phyloP scores from a whole-genome alignment of 2,888 invertebrate genomes.

The Andrena bucephala region DNA sequence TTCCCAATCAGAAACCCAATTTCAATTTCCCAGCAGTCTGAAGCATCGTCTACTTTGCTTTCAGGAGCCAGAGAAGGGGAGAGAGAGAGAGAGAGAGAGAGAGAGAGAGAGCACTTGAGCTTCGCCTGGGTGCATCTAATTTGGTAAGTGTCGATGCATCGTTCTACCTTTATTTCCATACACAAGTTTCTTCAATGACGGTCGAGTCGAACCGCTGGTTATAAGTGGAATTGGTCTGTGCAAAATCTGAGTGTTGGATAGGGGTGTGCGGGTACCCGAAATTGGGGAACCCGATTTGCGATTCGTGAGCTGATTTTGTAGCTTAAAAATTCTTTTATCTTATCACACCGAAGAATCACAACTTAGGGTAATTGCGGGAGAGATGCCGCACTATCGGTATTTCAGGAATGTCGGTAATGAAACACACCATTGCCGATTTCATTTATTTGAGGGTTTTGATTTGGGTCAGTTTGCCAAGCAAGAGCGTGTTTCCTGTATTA shows the following conservation, averaged over 20 bases:
- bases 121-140: neutral
- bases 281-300: too few relatives aligned
- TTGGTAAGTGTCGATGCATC: slow-evolving; percentile 1
- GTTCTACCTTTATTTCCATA: neutral
- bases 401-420: too few relatives aligned
- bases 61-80: neutral
- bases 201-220: neutral
- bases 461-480: too few relatives aligned
- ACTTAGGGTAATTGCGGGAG: too few relatives aligned
- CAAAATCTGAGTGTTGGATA: neutral
- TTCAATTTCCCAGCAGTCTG: neutral
- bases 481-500: too few relatives aligned
- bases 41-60: neutral
- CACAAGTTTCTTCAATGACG: neutral
- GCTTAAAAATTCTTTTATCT: too few relatives aligned
- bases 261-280: neutral
- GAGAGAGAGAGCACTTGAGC: neutral
- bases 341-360: too few relatives aligned
- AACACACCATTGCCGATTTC: too few relatives aligned
- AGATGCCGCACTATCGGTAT: too few relatives aligned
- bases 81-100: neutral
- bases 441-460: too few relatives aligned
- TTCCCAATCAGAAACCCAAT: neutral
- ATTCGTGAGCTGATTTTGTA: too few relatives aligned
- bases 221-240: neutral